phyloP scores from a whole-genome alignment of 30 jellyfish, hydroid and myxozoan species.

The Nemopilema nomurai region DNA sequence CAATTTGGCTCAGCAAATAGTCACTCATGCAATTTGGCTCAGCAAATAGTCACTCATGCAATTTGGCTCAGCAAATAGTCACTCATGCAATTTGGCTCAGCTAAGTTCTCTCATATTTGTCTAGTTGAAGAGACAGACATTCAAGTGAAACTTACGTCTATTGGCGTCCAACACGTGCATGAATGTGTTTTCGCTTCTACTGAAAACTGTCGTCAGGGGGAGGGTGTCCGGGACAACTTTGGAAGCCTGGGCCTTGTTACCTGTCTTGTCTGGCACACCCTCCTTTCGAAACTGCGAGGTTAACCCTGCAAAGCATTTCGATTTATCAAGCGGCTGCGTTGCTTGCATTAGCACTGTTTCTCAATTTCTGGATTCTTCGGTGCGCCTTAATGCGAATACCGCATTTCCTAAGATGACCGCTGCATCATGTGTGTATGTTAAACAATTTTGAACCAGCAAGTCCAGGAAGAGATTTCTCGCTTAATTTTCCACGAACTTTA shows the following conservation, averaged over 20 bases:
- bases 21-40: too few relatives aligned
- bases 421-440: too few relatives aligned
- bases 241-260: slow-evolving; percentile 32
- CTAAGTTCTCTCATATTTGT: background rate
- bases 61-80: background rate
- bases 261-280: slow-evolving; percentile 16
- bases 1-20: too few relatives aligned
- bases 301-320: background rate
- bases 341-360: background rate
- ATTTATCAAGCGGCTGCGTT: background rate
- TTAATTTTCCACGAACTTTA: too few relatives aligned
- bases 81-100: too few relatives aligned
- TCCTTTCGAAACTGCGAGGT: slow-evolving; percentile 20
- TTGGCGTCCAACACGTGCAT: slow-evolving; percentile 62
- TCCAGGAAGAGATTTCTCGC: too few relatives aligned
- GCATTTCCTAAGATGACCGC: too few relatives aligned
- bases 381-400: too few relatives aligned
- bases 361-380: background rate
- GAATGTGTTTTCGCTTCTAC: slow-evolving; percentile 58
- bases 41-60: too few relatives aligned
- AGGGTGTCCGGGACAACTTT: slow-evolving; percentile 46
- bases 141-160: slow-evolving; percentile 36
- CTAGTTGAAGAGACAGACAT: background rate
- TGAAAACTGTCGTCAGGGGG: slow-evolving; percentile 58
- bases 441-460: too few relatives aligned